Evolutionary conservation across 2,797 vertebrate genomes (phyloP).

Genomic region (Semaprochilodus insignis): DNA sequence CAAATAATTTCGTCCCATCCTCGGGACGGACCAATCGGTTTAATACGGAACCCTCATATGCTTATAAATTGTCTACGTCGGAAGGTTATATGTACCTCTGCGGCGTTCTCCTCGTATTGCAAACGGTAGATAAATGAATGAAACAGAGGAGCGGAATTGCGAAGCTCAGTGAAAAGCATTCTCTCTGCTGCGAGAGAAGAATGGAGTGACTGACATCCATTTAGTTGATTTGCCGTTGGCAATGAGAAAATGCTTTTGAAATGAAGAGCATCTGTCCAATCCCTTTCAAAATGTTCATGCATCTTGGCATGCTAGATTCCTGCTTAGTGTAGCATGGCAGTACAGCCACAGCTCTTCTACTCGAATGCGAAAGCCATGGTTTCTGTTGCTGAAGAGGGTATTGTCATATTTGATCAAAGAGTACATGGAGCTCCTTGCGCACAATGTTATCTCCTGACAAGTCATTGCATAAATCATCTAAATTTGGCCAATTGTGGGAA

Average conservation of each 20-base stretch:
- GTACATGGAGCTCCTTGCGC: neutral
- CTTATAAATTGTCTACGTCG: conserved; percentile 68
- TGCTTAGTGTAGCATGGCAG: conserved; percentile 56
- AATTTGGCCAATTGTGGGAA: conserved; percentile 7
- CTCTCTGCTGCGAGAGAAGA: conserved; percentile 56
- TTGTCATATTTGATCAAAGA: conserved; percentile 50
- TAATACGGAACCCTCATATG: conserved; percentile 63
- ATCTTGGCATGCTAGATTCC: conserved; percentile 54
- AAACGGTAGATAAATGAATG: conserved; percentile 68
- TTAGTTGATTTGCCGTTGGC: conserved; percentile 70
- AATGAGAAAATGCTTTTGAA: conserved; percentile 67
- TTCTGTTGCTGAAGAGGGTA: conserved; percentile 42
- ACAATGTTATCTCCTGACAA: conserved; percentile 25
- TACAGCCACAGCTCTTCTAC: conserved; percentile 29
- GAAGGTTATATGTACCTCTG: conserved; percentile 42
- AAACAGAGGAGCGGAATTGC: conserved; percentile 65
- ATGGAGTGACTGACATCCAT: conserved; percentile 69
- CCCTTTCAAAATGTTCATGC: conserved; percentile 63
- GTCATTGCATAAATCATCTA: conserved; percentile 11
- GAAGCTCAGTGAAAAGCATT: conserved; percentile 58
- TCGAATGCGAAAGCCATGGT: conserved; percentile 20
- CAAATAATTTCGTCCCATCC: conserved; percentile 49
- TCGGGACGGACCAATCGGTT: conserved; percentile 57
- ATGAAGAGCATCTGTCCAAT: conserved; percentile 67
- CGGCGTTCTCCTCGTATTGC: conserved; percentile 62